Conservation (phyloP, 2,797 vertebrate species). For the Acipenser oxyrinchus region DNA sequence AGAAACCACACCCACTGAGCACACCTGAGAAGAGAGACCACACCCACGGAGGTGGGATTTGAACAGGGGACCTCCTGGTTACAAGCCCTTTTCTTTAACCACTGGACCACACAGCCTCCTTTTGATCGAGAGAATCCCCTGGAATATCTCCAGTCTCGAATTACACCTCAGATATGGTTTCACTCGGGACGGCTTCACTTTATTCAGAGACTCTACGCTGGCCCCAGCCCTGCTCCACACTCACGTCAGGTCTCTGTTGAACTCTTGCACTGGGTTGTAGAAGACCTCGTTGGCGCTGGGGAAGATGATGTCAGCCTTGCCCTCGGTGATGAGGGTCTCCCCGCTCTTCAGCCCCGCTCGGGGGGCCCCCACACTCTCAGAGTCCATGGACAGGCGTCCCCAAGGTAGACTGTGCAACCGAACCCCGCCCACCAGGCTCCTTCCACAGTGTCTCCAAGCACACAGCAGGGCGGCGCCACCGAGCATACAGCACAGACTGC, state of each 20-base stretch:
- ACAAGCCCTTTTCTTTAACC: too few species aligned
- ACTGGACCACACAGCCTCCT: too few species aligned
- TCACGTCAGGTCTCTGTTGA: slow-evolving; percentile 90
- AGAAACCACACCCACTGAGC: too few species aligned
- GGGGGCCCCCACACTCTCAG: neutral
- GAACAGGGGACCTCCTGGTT: too few species aligned
- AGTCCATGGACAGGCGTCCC: neutral
- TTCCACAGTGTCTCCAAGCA: neutral
- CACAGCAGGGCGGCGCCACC: neutral
- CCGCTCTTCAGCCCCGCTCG: slow-evolving; percentile 39
- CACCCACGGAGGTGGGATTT: too few species aligned
- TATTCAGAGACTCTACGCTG: too few species aligned
- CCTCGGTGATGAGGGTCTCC: slow-evolving; percentile 74
- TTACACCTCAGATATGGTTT: too few species aligned
- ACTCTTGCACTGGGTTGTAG: slow-evolving; percentile 91
- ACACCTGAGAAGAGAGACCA: too few species aligned
- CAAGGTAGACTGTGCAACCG: neutral
- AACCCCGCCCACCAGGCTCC: neutral
- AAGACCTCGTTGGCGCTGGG: slow-evolving; percentile 85
- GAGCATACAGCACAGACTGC: slow-evolving; percentile 12
- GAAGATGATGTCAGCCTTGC: slow-evolving; percentile 72
- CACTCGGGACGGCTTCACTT: too few species aligned
- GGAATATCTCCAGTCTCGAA: too few species aligned
- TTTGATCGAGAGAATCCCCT: neutral
- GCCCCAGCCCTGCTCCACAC: slow-evolving; percentile 24